Evolutionary conservation across 2,888 invertebrate species (phyloP), one percentile per base, ranked within the genome.

Genomic region (Gnatocerus cornutus): DNA sequence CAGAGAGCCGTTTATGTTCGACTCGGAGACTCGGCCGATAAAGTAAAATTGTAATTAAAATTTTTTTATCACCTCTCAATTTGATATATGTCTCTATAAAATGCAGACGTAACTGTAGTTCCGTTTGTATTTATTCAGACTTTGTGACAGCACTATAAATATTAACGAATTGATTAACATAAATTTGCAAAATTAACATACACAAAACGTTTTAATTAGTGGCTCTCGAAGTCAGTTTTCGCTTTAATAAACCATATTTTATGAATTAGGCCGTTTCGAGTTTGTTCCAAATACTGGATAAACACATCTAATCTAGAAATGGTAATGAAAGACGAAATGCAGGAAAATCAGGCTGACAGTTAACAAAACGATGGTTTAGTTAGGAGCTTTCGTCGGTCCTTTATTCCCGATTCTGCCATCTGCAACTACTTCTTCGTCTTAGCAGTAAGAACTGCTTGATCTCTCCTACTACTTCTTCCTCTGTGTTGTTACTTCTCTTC

Each of bases 11-110:
- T 62, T 62, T 62, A 53, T 53, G 64, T 64, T 43, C 43, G 29
- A 29, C 41, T 14, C 30, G 21, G 14, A 16, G 64, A 64, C 50
- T 13, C 64, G 53, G 9, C 41, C 64, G 53, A 64, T 64, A 64
- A 53, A 52, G 53, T 45, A 53, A 63, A 64, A 53, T 16, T 45
- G 64, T 45, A 53, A 64, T 64, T 64, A 50, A 43, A 52, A 61
- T 29, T 14, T 13, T 59, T 59, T 59, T 59, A 59, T 59, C 45
- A 46, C 46, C 46, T 30, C 10, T 46, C 45, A 46, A 14, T 59
- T 59, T 59, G 59, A 59, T 59, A 45, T 46, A 59, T 59, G 59
- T 30, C 30, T 14, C 45, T 33, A 59, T 59, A 59, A 53, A 63
- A 43, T 53, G 52, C 53, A 63, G 59, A 43, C 27, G 46, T 59